Evolutionary conservation across 2,113 vertebrate species (phyloP).

Genomic region (Ardeotis arabs): DNA sequence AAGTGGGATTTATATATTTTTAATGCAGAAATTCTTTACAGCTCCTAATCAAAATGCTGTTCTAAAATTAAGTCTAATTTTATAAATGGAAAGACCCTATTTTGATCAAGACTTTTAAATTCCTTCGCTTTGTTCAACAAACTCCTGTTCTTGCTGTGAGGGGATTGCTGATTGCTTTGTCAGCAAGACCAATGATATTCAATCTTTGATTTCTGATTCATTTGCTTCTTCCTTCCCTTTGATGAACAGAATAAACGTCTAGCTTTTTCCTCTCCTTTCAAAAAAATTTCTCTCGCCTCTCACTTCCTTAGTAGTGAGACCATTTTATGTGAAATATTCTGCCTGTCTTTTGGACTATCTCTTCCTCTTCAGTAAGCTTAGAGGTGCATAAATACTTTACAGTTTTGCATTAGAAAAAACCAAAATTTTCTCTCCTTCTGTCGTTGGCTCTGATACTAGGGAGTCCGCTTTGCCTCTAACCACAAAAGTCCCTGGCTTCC

Average conservation of each 20-base stretch:
- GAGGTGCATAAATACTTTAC: constrained; percentile 56
- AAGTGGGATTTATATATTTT: constrained; percentile 74
- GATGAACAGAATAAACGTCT: constrained; percentile 58
- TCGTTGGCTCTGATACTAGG: constrained; percentile 23
- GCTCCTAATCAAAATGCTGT: constrained; percentile 63
- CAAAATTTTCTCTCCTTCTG: constrained; percentile 19
- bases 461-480: constrained; percentile 7
- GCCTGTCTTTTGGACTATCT: neutral
- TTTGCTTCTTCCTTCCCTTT: constrained; percentile 59
- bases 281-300: constrained; percentile 58
- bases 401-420: constrained; percentile 30
- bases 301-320: constrained; percentile 31
- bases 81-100: constrained; percentile 46
- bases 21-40: constrained; percentile 64
- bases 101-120: constrained; percentile 66
- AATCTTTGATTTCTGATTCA: constrained; percentile 70
- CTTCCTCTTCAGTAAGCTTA: constrained; percentile 18
- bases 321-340: constrained; percentile 32
- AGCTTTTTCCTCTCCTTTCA: constrained; percentile 34
- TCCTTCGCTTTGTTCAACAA: constrained; percentile 55
- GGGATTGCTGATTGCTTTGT: constrained; percentile 56
- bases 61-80: constrained; percentile 67
- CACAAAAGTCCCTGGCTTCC: neutral
- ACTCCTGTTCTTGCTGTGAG: constrained; percentile 36
- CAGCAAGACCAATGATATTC: constrained; percentile 68